These are phyloP conservation scores for Ctenomys sociabilis DNA, from an alignment of 2,113 vertebrate species.

Conservation along the genomic window DNA sequence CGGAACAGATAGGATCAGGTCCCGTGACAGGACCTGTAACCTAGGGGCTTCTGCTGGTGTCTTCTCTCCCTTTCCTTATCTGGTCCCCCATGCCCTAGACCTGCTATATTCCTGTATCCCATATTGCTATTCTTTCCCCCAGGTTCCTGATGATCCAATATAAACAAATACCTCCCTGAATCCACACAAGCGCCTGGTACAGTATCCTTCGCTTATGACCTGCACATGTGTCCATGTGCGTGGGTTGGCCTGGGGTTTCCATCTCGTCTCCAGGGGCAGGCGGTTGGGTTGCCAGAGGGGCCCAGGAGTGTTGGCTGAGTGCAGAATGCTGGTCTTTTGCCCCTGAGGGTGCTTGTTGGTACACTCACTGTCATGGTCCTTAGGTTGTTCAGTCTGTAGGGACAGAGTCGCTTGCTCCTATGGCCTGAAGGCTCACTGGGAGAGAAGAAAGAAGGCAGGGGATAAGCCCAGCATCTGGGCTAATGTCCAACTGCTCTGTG, in stretches of 20 bases:
- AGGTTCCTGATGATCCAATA: not conserved
- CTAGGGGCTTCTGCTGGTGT: not conserved
- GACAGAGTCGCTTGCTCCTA: not conserved
- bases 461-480: not conserved
- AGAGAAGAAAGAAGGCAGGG: not conserved
- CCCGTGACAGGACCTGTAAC: not conserved
- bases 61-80: not conserved
- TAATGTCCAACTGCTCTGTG: not conserved
- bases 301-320: not conserved
- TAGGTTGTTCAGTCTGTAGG: not conserved
- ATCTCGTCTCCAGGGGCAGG: not conserved
- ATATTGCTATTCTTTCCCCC: not conserved
- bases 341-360: not conserved
- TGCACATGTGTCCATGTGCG: fast-evolving
- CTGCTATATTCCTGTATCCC: not conserved
- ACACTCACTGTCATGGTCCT: not conserved
- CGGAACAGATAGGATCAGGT: not conserved
- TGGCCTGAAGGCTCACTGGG: not conserved
- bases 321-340: not conserved
- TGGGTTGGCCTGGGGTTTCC: not conserved
- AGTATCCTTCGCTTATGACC: fast-evolving
- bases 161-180: not conserved
- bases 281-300: not conserved
- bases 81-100: fast-evolving
- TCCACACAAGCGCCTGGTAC: fast-evolving